Base-by-base conservation (phyloP, 2,888 invertebrate species). In the Brachynemurus nebulosus region DNA sequence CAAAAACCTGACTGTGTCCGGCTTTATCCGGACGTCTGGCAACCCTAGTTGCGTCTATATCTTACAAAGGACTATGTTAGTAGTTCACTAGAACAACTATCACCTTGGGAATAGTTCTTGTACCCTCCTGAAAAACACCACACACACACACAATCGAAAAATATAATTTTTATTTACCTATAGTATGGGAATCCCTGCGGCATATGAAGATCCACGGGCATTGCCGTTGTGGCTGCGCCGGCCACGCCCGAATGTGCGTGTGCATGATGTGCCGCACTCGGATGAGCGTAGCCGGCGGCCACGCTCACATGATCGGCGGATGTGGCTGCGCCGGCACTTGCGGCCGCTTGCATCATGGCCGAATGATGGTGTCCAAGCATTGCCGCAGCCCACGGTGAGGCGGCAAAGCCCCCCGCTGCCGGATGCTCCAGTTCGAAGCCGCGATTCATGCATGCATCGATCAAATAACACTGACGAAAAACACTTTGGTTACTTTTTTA, bases 131-230 rank as follows among this genome's bases (percentile, higher is more conserved):
- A n/a, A n/a, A n/a, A n/a, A n/a, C n/a, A n/a, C n/a, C n/a, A n/a
- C n/a, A n/a, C n/a, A n/a, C n/a, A n/a, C n/a, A n/a, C n/a, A n/a
- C n/a, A 30, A 30, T 5, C 30, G 2, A 11, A 30, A 4, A 30
- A 2, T 12, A 30, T 19, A 16, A 19, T 25, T n/a, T n/a, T n/a
- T n/a, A 68, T 77, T 71, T 60, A 89, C 88, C 88, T 81, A 70
- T 90, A 90, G 68, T 89, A 90, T 47, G 88, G 86, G 65, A 89
- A 89, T 55, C 85, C 86, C 64, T 89, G 90, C 41, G 89, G 85
- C 64, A 90, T 88, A 67, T 90, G 90, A 55, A 90, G 74, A 65
- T 90, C 90, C 88, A 90, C 89, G 42, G 89, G 88, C 78, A 84
- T 78, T 55, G 71, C 68, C 16, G 67, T 67, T 54, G 74, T 76